Conservation (phyloP, 2,888 invertebrate genomes). For the Sesia apiformis region DNA sequence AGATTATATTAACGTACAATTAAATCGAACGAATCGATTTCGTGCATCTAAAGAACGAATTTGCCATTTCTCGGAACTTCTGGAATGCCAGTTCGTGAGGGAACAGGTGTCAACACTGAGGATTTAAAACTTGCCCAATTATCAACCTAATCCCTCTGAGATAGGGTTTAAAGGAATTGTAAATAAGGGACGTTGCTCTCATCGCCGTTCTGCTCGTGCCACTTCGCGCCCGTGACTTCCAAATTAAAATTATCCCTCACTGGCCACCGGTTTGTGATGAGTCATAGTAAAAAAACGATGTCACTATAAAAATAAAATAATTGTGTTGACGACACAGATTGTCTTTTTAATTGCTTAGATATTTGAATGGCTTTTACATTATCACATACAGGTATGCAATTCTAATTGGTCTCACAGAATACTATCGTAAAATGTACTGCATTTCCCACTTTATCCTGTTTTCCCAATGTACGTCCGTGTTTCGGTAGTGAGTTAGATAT, state of each 20-base stretch:
- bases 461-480: too few species aligned
- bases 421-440: too few species aligned
- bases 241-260: background rate
- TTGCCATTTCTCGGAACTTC: constrained; percentile 29
- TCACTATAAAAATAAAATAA: too few species aligned
- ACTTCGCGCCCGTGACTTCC: background rate
- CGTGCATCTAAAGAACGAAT: constrained; percentile 32
- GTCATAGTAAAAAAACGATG: background rate
- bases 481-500: too few species aligned
- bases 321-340: too few species aligned
- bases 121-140: background rate
- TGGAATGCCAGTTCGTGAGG: constrained; percentile 55
- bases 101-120: constrained; percentile 36
- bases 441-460: too few species aligned
- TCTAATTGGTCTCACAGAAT: too few species aligned
- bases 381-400: too few species aligned
- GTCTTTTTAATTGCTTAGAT: too few species aligned
- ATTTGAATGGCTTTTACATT: too few species aligned
- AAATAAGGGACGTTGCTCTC: constrained; percentile 49
- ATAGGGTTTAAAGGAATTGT: background rate
- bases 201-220: constrained; percentile 28
- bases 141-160: background rate
- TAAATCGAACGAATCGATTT: constrained; percentile 25
- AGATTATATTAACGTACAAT: background rate
- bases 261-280: background rate